Evolutionary conservation across 2,113 vertebrate genomes (phyloP).

Genomic region (Laterallus jamaicensis): DNA sequence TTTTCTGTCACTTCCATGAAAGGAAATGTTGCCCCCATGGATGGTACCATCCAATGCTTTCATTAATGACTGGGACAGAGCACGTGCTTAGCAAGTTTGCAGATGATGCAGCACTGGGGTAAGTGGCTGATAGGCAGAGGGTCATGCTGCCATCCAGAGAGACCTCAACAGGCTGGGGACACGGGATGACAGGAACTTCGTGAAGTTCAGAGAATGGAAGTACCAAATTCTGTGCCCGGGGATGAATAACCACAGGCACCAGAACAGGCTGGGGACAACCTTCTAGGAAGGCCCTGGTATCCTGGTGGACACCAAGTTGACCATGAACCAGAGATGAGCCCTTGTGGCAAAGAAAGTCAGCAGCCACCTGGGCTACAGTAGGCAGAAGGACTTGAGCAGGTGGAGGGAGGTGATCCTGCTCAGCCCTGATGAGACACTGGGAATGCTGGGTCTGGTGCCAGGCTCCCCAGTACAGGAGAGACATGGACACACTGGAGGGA

Average conservation of each 20-base stretch:
- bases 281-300: not conserved
- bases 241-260: not conserved
- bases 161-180: not conserved
- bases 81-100: not conserved
- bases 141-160: not conserved
- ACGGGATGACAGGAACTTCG: not conserved
- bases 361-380: not conserved
- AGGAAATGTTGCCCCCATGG: not conserved
- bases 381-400: not conserved
- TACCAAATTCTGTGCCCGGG: not conserved
- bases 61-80: not conserved
- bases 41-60: not conserved
- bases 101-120: not conserved
- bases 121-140: accelerated
- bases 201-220: not conserved
- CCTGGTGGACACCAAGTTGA: not conserved
- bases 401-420: not conserved
- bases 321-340: not conserved
- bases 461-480: not conserved
- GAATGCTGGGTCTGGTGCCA: not conserved
- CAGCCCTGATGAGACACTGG: not conserved
- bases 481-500: not conserved
- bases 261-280: not conserved
- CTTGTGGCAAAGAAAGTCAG: not conserved
- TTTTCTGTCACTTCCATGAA: not conserved